phyloP scores from a whole-genome alignment of 2,888 invertebrate genomes.

The Tenodera sinensis region DNA sequence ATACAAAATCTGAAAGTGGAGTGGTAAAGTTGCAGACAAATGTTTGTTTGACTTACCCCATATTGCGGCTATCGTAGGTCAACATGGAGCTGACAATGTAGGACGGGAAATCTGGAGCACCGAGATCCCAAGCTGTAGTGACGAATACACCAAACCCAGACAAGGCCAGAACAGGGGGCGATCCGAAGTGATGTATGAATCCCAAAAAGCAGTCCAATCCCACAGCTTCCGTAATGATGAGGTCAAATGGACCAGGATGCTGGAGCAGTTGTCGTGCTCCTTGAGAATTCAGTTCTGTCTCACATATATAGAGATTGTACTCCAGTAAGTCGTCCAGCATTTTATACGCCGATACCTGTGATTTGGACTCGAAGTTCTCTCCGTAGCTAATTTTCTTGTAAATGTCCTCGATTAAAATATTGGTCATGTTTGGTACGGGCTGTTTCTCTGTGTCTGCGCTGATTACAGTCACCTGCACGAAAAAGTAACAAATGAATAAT shows the following conservation, averaged over 20 bases:
- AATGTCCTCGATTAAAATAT: constrained; percentile 12
- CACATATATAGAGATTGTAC: not conserved
- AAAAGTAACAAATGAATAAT: too few species aligned
- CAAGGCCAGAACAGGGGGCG: constrained; percentile 37
- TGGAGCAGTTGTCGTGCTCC: not conserved
- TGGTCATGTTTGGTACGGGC: constrained; percentile 1
- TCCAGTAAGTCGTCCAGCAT: not conserved
- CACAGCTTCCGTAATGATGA: constrained; percentile 11
- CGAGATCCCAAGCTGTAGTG: constrained; percentile 35
- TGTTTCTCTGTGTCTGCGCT: constrained; percentile 16
- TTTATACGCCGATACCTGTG: constrained; percentile 21
- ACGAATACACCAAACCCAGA: constrained; percentile 34
- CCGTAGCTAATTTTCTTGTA: not conserved
- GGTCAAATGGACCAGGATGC: constrained; percentile 19
- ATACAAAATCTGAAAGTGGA: too few species aligned
- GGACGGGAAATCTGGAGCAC: constrained; percentile 37
- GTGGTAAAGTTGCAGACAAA: too few species aligned
- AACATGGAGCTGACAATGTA: constrained; percentile 37
- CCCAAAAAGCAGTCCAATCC: constrained; percentile 28
- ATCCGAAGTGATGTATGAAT: constrained; percentile 38
- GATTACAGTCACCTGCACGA: constrained; percentile 24
- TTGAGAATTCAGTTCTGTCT: not conserved
- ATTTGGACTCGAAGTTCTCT: constrained; percentile 31
- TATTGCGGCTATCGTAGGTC: not conserved
- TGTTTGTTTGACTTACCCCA: not conserved